Conservation (phyloP, 2,888 invertebrate species). For the Yponomeuta sedellus region DNA sequence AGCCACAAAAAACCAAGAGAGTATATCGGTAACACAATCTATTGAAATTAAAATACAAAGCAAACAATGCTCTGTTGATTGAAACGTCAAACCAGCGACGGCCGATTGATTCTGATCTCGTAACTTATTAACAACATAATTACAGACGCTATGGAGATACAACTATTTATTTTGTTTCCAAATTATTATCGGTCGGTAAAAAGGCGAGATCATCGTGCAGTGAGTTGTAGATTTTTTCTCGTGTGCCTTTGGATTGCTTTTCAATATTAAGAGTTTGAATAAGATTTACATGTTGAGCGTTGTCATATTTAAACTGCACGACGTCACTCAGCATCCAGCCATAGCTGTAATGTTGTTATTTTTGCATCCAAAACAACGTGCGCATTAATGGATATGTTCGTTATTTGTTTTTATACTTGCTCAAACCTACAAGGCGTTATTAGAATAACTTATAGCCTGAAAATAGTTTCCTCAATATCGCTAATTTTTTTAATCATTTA, state of each 20-base stretch:
- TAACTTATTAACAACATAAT: slow-evolving; percentile 71
- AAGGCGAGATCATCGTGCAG: slow-evolving; percentile 55
- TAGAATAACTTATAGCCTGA: too few relatives aligned
- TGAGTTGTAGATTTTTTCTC: slow-evolving; percentile 53
- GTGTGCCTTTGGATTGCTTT: slow-evolving; percentile 6
- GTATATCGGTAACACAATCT: slow-evolving; percentile 76
- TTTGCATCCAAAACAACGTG: too few relatives aligned
- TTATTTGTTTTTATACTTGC: too few relatives aligned
- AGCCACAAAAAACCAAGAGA: slow-evolving; percentile 43
- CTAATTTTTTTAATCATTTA: too few relatives aligned
- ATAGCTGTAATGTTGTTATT: not conserved
- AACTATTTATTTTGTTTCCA: slow-evolving; percentile 70
- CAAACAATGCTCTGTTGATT: slow-evolving; percentile 74
- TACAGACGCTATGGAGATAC: slow-evolving; percentile 63
- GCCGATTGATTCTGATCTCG: slow-evolving; percentile 62
- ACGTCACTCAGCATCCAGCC: not conserved
- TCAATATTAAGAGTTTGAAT: slow-evolving; percentile 6
- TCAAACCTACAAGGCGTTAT: too few relatives aligned
- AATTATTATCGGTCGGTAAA: slow-evolving; percentile 50
- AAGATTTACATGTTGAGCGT: not conserved
- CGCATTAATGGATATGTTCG: too few relatives aligned
- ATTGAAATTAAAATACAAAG: slow-evolving; percentile 69
- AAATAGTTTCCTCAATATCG: too few relatives aligned
- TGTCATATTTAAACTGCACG: not conserved
- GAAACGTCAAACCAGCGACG: slow-evolving; percentile 72